Percentiles rank a stretch among this genome's conserved stretches.
Evolutionary conservation across 2,888 invertebrate species (phyloP).

Genomic region (Sinohyriopsis cumingii): DNA sequence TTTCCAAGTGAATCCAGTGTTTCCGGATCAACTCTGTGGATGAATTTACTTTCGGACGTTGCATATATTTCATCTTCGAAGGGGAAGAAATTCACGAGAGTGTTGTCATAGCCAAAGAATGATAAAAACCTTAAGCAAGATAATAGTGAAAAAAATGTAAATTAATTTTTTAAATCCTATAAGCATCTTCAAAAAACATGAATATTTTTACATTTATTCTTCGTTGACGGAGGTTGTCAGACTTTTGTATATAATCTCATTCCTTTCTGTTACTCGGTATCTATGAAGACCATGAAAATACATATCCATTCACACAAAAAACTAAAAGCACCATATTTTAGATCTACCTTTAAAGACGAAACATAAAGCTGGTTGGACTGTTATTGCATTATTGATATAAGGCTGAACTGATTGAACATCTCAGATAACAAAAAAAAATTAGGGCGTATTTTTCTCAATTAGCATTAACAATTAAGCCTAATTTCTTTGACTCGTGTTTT

Average conservation of each 20-base stretch:
- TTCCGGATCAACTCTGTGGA: constrained; percentile 14
- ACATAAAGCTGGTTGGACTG: no score
- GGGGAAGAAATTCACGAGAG: constrained; percentile 76
- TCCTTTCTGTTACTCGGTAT: not conserved
- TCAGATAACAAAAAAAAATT: no score
- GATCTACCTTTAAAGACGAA: no score
- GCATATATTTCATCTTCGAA: constrained; percentile 10
- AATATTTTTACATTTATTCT: not conserved
- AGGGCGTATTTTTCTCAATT: no score
- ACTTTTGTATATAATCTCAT: not conserved
- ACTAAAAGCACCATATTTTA: no score
- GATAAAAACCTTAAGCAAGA: constrained; percentile 54
- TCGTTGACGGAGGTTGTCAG: not conserved
- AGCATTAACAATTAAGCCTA: no score
- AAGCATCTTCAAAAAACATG: not conserved
- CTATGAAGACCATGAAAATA: not conserved
- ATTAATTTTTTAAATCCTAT: no score
- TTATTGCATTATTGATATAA: no score
- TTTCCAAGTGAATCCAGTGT: constrained; percentile 10
- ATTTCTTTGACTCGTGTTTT: no score
- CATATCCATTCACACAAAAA: no score
- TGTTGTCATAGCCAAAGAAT: constrained; percentile 77
- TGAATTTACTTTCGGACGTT: constrained; percentile 2
- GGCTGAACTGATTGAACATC: no score
- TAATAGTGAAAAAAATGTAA: not conserved